A percentile compares a stretch with the other conserved stretches of the same genome.
These are phyloP conservation scores for Melolontha melolontha DNA, from an alignment of 2,888 invertebrate genomes.

Conservation along the genomic window DNA sequence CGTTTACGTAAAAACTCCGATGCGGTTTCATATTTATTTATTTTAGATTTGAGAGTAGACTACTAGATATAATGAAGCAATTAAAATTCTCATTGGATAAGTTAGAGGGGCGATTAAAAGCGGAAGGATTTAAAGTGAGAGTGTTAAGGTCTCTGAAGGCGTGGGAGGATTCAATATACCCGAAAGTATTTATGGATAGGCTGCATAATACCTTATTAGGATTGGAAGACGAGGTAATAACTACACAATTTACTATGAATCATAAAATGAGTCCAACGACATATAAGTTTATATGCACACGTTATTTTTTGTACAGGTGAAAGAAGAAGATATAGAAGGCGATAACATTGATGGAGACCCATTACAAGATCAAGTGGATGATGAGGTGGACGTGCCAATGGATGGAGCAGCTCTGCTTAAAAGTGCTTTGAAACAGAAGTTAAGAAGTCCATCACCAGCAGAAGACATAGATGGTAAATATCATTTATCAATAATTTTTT, in stretches of 20 bases:
- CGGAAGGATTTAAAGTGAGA: slow-evolving; percentile 95
- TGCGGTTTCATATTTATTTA: not conserved
- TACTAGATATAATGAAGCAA: slow-evolving; percentile 82
- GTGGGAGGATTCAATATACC: slow-evolving; percentile 99
- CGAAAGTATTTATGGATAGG: slow-evolving; percentile 88
- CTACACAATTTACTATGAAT: not conserved
- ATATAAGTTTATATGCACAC: too few relatives aligned
- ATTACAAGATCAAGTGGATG: slow-evolving; percentile 67
- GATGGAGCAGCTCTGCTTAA: slow-evolving; percentile 87
- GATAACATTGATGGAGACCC: slow-evolving; percentile 80
- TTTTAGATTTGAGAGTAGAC: slow-evolving; percentile 83
- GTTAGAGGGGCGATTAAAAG: slow-evolving; percentile 87
- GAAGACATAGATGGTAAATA: slow-evolving; percentile 70
- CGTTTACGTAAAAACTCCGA: not conserved
- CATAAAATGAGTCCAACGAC: not conserved
- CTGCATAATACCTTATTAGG: slow-evolving; percentile 94
- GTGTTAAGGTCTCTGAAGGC: slow-evolving; percentile 92
- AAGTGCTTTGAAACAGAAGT: slow-evolving; percentile 71
- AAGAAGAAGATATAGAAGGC: slow-evolving; percentile 63
- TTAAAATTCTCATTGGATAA: slow-evolving; percentile 78
- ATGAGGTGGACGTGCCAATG: slow-evolving; percentile 75
- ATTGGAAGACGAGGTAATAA: slow-evolving; percentile 64
- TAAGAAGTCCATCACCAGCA: slow-evolving; percentile 58
- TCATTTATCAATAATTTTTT: not conserved
- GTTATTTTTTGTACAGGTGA: slow-evolving; percentile 48